phyloP scores from a whole-genome alignment of 2,113 vertebrate genomes.

The Pelodiscus sinensis region DNA sequence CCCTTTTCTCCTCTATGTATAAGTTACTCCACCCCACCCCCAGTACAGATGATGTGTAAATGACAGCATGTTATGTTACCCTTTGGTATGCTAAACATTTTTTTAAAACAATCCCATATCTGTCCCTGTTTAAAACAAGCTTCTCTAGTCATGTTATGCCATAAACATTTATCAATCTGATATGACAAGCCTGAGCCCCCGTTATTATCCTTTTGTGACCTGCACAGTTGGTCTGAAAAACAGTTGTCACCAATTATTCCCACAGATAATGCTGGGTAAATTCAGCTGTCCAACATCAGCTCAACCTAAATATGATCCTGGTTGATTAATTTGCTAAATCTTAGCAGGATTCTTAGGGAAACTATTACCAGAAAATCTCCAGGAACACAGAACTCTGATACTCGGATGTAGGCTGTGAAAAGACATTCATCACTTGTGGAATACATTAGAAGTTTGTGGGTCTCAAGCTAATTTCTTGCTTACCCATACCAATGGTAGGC shows the following conservation, averaged over 20 bases:
- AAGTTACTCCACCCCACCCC: neutral
- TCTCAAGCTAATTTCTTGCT: conserved; percentile 70
- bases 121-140: conserved; percentile 84
- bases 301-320: conserved; percentile 87
- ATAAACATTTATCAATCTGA: conserved; percentile 86
- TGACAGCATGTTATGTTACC: neutral
- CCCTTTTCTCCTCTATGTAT: conserved; percentile 34
- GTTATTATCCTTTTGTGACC: conserved; percentile 80
- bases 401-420: conserved; percentile 67
- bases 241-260: conserved; percentile 87
- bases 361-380: conserved; percentile 69
- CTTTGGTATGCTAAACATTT: neutral
- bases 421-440: conserved; percentile 70
- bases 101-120: conserved; percentile 55
- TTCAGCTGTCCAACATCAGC: conserved; percentile 83
- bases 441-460: conserved; percentile 56
- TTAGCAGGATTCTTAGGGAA: conserved; percentile 77
- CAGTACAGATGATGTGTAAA: neutral
- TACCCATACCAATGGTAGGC: conserved; percentile 42
- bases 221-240: conserved; percentile 80
- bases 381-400: conserved; percentile 69
- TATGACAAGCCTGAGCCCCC: conserved; percentile 73
- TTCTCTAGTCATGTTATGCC: conserved; percentile 59
- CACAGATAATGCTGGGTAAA: conserved; percentile 84
- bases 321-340: conserved; percentile 90